Conservation (phyloP, 2,888 invertebrate genomes). For the Pseudococcus jackbeardsleyi region DNA sequence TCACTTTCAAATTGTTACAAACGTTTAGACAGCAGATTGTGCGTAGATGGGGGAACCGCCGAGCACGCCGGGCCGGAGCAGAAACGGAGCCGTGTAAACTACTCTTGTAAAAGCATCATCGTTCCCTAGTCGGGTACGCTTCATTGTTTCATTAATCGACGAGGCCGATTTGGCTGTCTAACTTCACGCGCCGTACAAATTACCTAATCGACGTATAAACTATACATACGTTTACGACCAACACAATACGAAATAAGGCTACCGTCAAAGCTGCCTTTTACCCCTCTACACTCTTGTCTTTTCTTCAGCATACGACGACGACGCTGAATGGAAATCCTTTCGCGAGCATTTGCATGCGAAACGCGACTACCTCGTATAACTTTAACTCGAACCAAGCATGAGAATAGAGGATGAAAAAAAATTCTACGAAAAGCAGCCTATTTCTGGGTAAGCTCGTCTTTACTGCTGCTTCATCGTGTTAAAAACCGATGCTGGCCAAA, state of each 20-base stretch:
- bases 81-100: not conserved
- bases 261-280: no score
- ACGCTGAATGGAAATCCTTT: not conserved
- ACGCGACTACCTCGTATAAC: not conserved
- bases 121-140: not conserved
- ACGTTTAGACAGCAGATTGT: slow-evolving; percentile 14
- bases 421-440: not conserved
- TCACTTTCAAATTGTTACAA: slow-evolving; percentile 27
- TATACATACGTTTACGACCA: not conserved
- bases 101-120: slow-evolving; percentile 11
- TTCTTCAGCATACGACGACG: not conserved
- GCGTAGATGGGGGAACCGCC: not conserved
- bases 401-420: not conserved
- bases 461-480: not conserved
- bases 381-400: not conserved
- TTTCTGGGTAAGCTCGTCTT: not conserved
- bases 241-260: no score
- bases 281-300: not conserved
- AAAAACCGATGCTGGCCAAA: not conserved
- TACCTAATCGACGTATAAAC: slow-evolving; percentile 25
- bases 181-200: slow-evolving; percentile 11
- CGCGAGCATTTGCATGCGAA: not conserved
- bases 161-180: slow-evolving; percentile 23
- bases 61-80: not conserved
- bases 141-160: slow-evolving; percentile 39